Evolutionary conservation across 2,113 vertebrate species (phyloP).

Genomic region (Pangasianodon gigas): DNA sequence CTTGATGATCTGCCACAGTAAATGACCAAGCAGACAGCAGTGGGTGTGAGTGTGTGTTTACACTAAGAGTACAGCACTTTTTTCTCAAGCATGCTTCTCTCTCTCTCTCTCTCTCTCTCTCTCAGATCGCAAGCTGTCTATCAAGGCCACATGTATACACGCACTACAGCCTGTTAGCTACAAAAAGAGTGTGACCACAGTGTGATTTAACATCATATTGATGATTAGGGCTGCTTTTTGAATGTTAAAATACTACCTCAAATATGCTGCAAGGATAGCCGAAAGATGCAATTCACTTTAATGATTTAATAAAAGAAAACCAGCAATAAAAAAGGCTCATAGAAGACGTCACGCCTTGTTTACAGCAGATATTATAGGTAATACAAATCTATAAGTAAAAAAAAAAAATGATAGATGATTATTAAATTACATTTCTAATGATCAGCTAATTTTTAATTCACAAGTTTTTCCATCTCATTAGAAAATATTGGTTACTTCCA

Average conservation of each 20-base stretch:
- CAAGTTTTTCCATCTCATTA: background rate
- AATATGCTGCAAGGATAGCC: background rate
- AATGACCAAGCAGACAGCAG: constrained; percentile 55
- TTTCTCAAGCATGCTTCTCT: constrained; percentile 24
- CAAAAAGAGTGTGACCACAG: background rate
- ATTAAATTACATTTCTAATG: background rate
- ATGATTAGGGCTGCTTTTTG: background rate
- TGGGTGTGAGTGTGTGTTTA: constrained; percentile 33
- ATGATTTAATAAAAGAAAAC: background rate
- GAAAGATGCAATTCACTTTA: background rate
- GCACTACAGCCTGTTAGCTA: background rate
- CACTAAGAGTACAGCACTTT: constrained; percentile 21
- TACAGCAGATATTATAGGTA: background rate
- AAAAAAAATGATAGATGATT: background rate
- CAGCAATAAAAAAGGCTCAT: too few relatives aligned
- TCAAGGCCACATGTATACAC: background rate
- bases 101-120: constrained; percentile 19
- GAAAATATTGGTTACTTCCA: background rate
- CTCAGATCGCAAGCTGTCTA: background rate
- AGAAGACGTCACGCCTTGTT: background rate
- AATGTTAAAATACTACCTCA: background rate
- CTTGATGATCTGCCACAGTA: constrained; percentile 73
- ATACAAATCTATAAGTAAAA: background rate
- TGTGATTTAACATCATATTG: background rate
- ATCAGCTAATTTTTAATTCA: background rate